phyloP scores from a whole-genome alignment of 2,888 invertebrate genomes.

The Fabriciana adippe region DNA sequence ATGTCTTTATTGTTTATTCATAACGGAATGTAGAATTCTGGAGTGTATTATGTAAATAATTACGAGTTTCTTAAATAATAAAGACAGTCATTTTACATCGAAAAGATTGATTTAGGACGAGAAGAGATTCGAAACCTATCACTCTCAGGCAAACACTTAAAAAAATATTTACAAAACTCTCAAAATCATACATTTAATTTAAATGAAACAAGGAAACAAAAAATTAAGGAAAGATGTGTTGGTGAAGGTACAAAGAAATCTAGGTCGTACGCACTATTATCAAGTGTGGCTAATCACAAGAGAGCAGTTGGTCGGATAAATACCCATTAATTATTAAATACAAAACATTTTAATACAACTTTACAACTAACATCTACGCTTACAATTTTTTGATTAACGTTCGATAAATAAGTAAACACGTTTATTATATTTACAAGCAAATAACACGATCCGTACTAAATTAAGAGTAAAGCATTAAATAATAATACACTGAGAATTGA shows the following conservation, averaged over 20 bases:
- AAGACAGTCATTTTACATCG: conserved; percentile 47
- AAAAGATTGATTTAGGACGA: conserved; percentile 61
- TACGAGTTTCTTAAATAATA: conserved; percentile 22
- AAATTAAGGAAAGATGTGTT: conserved; percentile 52
- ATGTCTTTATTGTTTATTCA: conserved; percentile 29
- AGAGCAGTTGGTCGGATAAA: conserved; percentile 79
- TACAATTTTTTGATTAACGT: conserved; percentile 75
- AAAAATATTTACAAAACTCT: conserved; percentile 80
- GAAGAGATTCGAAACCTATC: conserved; percentile 80
- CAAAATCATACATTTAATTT: conserved; percentile 74
- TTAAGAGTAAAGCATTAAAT: conserved; percentile 79
- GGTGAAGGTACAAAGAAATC: conserved; percentile 56
- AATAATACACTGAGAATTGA: conserved; percentile 82
- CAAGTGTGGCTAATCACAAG: conserved; percentile 73
- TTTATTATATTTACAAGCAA: conserved; percentile 81
- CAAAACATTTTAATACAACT: conserved; percentile 80
- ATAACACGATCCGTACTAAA: conserved; percentile 77
- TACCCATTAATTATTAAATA: conserved; percentile 80
- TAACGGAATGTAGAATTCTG: conserved; percentile 26
- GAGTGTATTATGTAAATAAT: conserved; percentile 11
- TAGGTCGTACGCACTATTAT: conserved; percentile 55
- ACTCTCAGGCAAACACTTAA: conserved; percentile 77
- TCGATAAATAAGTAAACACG: conserved; percentile 81
- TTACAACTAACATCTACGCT: conserved; percentile 80
- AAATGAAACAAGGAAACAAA: conserved; percentile 47